Conservation (phyloP, 2,888 invertebrate genomes). For the Leucophenga maculata region DNA sequence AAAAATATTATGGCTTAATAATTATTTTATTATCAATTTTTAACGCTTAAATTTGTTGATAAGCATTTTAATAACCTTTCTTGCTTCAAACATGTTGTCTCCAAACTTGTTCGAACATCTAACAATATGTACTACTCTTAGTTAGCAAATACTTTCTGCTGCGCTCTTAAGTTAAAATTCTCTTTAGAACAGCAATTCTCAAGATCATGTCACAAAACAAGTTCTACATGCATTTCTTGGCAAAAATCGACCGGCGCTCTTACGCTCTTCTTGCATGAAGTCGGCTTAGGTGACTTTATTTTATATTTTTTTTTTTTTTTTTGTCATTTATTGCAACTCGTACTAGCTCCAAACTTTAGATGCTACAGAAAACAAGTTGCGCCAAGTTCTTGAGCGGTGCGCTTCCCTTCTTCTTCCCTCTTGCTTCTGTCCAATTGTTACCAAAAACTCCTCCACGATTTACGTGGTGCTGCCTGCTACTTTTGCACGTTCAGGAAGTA, state of each 20-base stretch:
- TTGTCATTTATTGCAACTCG: constrained; percentile 2
- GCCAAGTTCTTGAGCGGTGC: constrained; percentile 18
- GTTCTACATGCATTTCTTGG: not conserved
- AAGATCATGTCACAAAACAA: constrained; percentile 12
- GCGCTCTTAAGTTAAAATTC: not conserved
- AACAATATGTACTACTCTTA: too few relatives aligned
- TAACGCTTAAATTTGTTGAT: not conserved
- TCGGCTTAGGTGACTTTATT: not conserved
- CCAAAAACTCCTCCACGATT: constrained; percentile 52
- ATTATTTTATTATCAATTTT: constrained; percentile 1
- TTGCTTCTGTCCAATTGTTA: constrained; percentile 55
- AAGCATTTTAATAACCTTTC: not conserved
- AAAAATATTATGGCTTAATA: not conserved
- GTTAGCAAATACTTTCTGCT: not conserved
- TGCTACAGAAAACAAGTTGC: too few relatives aligned
- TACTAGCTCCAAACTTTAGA: too few relatives aligned
- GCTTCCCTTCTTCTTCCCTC: constrained; percentile 56
- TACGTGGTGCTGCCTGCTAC: constrained; percentile 24
- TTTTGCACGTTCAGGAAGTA: constrained; percentile 57
- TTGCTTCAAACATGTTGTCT: too few relatives aligned
- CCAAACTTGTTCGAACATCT: too few relatives aligned
- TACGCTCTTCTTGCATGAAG: not conserved
- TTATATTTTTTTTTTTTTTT: constrained; percentile 30
- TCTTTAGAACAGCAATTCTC: not conserved
- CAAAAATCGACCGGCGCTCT: not conserved